Base-by-base conservation (phyloP, 30 jellyfish, hydroid and myxozoan genomes). In the Euphysa ruthae region DNA sequence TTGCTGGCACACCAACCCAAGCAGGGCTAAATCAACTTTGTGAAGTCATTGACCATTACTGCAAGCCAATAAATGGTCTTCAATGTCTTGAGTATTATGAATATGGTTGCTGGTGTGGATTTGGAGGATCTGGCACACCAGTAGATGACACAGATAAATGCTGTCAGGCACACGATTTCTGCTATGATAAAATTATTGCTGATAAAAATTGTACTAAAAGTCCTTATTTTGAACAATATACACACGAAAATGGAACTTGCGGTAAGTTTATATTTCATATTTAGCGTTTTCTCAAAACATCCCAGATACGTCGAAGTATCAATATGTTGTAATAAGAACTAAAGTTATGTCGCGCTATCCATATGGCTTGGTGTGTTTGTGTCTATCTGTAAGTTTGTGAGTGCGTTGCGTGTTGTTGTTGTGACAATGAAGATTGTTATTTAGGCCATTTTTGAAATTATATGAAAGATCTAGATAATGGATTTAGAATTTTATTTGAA, bases 51-150 rank as follows among this genome's bases (percentile, higher is more conserved):
- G 88, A 81, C 46, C 51, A 52, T 50, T 88, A 63, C 77, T 79
- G 70, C 31, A 32, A 63, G 42, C 30, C 58, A 21, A 25, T 22
- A 2, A 42, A 63, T 5, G 46, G 57, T 24, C 57, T 70, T 15
- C 87, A 82, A 3, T 88, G 97, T 43, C 57, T 88, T 27, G 82
- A 61, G 42, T 88, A 81, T 65, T 85, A 83, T 12, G 92, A 88
- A 18, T 88, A 88, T 32, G 97, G 97, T 14, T 88, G 97, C 71
- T 88, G 76, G 87, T 88, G 97, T 46, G 97, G 97, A 4, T 77
- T 82, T 1, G 97, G 97, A 16, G 97, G 97, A 0, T 62, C 90
- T 75, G 97, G 97, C 21, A 64, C 32, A 2, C 94, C 97, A 4
- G 94, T 75, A n/a, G 97, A 88, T 58, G 90, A 43, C 1, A 69